Conservation (phyloP, 2,888 invertebrate species). For the Trilocha varians region DNA sequence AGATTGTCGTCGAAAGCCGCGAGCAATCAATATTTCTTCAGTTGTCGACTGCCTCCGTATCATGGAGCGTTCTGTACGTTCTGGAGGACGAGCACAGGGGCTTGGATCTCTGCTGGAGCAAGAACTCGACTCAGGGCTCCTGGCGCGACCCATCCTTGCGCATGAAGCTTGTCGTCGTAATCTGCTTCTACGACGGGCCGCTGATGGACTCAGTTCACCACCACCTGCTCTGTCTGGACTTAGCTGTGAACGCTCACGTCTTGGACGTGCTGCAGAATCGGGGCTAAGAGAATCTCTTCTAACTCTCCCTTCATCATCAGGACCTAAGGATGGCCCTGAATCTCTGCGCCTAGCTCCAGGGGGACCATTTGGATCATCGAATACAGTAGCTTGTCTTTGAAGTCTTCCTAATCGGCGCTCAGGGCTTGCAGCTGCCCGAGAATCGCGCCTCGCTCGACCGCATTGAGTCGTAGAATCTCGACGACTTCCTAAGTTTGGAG, state of each 20-base stretch:
- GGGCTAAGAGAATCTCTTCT: slow-evolving; percentile 91
- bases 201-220: slow-evolving; percentile 84
- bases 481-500: slow-evolving; percentile 72
- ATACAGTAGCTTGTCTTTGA: slow-evolving; percentile 90
- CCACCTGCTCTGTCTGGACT: slow-evolving; percentile 88
- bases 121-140: slow-evolving; percentile 82
- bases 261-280: slow-evolving; percentile 85
- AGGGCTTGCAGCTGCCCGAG: slow-evolving; percentile 77
- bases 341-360: slow-evolving; percentile 80
- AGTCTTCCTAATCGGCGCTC: slow-evolving; percentile 80
- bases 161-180: slow-evolving; percentile 87
- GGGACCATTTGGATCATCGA: slow-evolving; percentile 87
- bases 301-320: slow-evolving; percentile 85
- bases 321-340: slow-evolving; percentile 88
- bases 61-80: slow-evolving; percentile 80
- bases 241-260: slow-evolving; percentile 84
- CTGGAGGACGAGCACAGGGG: slow-evolving; percentile 77
- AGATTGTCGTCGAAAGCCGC: slow-evolving; percentile 90
- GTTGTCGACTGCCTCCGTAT: slow-evolving; percentile 92
- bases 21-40: slow-evolving; percentile 91
- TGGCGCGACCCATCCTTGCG: slow-evolving; percentile 71
- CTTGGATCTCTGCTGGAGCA: slow-evolving; percentile 89
- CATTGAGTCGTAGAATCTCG: slow-evolving; percentile 91
- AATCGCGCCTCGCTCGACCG: slow-evolving; percentile 78
- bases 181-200: slow-evolving; percentile 78